Conservation (phyloP, 1,140 invertebrate genomes). For the Zaprionus africanus region DNA sequence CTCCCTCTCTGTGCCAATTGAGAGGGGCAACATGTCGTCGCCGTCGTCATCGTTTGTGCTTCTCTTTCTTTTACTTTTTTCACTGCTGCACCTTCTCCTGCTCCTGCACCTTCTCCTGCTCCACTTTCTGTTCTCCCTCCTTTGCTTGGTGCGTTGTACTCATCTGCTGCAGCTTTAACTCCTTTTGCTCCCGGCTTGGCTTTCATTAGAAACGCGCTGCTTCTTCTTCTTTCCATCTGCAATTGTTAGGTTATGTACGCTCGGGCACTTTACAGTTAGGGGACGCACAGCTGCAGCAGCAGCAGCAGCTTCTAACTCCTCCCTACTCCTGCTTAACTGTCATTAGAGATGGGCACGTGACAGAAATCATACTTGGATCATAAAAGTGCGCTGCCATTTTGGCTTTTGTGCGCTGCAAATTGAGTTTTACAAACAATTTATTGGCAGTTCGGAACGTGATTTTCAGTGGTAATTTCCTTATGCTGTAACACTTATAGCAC, state of each 20-base stretch:
- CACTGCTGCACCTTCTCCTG: not conserved
- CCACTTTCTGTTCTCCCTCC: not conserved
- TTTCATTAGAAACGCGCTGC: conserved; percentile 48
- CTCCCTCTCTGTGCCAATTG: conserved; percentile 6
- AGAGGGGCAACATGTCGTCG: conserved; percentile 39
- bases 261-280: conserved; percentile 18
- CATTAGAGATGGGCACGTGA: conserved; percentile 38
- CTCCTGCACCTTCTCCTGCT: not conserved
- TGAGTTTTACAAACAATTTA: conserved; percentile 31
- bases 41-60: not conserved
- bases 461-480: not conserved
- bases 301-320: not conserved
- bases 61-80: no score
- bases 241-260: conserved; percentile 31
- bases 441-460: conserved; percentile 8
- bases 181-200: conserved; percentile 5
- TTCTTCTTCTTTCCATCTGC: not conserved
- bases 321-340: conserved; percentile 1
- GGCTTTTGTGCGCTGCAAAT: conserved; percentile 16
- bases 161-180: conserved; percentile 17
- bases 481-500: not conserved
- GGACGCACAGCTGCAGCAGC: conserved; percentile 20
- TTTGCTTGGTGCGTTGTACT: conserved; percentile 45
- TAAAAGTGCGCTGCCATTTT: conserved; percentile 9
- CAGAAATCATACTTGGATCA: conserved; percentile 11